Conservation (phyloP, 1,140 invertebrate species). For the Tyrophagus putrescentiae region DNA sequence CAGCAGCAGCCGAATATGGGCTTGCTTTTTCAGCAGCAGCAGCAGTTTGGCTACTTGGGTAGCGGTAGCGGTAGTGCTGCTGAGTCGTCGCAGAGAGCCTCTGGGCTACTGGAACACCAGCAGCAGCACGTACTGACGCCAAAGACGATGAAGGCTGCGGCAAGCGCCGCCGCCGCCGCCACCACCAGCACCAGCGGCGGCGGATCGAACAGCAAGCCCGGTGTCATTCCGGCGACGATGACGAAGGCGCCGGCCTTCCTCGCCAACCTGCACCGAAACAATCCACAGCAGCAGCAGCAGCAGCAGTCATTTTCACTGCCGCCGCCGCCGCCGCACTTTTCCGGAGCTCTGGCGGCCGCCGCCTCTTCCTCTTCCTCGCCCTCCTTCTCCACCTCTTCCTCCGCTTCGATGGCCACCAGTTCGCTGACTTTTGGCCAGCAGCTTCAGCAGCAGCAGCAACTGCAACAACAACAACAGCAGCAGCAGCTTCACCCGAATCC, state of each 20-base stretch:
- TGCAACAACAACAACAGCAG: background rate
- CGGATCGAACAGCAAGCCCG: too few relatives aligned
- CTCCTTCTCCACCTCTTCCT: background rate
- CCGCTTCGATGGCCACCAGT: too few relatives aligned
- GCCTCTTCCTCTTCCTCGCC: background rate
- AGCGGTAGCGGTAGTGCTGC: background rate
- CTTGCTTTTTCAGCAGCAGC: too few relatives aligned
- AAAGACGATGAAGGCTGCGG: background rate
- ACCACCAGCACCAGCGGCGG: background rate
- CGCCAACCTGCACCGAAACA: background rate
- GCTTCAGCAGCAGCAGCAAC: background rate
- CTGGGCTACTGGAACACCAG: background rate
- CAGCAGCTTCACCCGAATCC: background rate
- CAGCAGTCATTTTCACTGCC: background rate
- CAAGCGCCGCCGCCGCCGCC: background rate
- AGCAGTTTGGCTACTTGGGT: too few relatives aligned
- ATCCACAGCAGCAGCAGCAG: background rate
- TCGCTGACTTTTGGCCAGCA: background rate
- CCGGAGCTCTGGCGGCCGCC: background rate
- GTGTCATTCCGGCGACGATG: too few relatives aligned
- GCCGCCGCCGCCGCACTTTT: background rate
- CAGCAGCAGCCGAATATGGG: too few relatives aligned
- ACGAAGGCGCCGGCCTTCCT: conserved; percentile 1
- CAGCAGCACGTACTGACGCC: background rate
- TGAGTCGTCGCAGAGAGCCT: background rate